Evolutionary conservation across 2,888 invertebrate species (phyloP).

Genomic region (Oligia fasciuncula): DNA sequence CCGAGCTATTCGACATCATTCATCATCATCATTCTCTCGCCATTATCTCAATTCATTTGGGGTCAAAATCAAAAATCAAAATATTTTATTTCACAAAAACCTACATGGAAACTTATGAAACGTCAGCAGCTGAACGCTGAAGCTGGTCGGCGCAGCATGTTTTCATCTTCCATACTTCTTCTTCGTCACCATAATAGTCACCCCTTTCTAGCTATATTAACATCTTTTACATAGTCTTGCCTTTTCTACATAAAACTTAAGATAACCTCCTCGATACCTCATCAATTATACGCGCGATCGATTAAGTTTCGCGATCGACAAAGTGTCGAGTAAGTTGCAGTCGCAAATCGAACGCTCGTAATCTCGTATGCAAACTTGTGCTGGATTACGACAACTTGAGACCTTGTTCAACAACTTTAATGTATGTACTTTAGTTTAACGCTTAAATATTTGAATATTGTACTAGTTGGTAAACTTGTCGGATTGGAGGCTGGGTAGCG

Average conservation of each 20-base stretch:
- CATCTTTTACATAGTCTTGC: too few species aligned
- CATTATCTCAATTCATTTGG: not conserved
- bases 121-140: not conserved
- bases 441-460: conserved; percentile 63
- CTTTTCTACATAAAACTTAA: not conserved
- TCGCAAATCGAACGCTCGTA: conserved; percentile 57
- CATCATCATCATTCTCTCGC: not conserved
- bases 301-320: conserved; percentile 31
- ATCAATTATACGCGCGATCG: conserved; percentile 25
- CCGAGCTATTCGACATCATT: not conserved
- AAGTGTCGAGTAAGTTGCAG: conserved; percentile 46
- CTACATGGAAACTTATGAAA: not conserved
- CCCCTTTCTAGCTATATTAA: not conserved
- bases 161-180: not conserved
- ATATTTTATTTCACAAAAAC: too few species aligned
- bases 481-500: conserved; percentile 16
- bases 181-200: not conserved
- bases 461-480: conserved; percentile 47
- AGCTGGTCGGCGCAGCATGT: not conserved
- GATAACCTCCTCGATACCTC: conserved; percentile 4
- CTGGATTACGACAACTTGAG: conserved; percentile 58
- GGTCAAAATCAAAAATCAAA: not conserved
- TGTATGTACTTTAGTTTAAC: conserved; percentile 52
- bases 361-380: conserved; percentile 59
- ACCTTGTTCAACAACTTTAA: conserved; percentile 59